Evolutionary conservation across 2,113 vertebrate species (phyloP), one percentile per base, ranked within the genome.

Genomic region (Onychostruthus taczanowskii): DNA sequence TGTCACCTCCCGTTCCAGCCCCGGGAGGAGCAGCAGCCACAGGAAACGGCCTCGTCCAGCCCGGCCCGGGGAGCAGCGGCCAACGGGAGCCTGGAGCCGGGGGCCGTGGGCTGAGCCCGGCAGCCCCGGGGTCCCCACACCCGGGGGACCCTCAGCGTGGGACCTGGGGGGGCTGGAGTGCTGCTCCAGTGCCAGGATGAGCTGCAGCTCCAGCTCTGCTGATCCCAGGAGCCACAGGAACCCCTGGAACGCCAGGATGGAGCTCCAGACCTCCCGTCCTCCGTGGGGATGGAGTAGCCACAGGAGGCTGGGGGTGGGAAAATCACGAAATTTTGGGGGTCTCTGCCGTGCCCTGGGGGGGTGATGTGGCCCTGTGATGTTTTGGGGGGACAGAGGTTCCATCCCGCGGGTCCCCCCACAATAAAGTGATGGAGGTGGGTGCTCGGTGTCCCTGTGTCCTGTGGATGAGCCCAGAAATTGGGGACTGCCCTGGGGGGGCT

Each of bases 31-130:
- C 84, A 77, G n/a, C 95, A 50, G 33, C 47, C 13, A 1, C 95
- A 97, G 63, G 94, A 94, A 68, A 5, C 74, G 0, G 6, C 66
- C 16, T 6, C 67, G 5, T 53, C 78, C 27, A 3, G 26, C 17
- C 44, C 31, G 1, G 19, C 85, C 35, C 33, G 23, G 6, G 87
- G 81, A 10, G 70, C 53, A 7, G 78, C 97, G 13, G 78, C 98
- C 79, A 98, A 98, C 87, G 98, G 98, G 56, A 98, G 96, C 68
- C 91, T 89, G 90, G 98, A 98, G n/a, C 73, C 88, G 0, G 21
- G 75, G 6, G 69, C 96, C 3, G 12, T 91, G 79, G 96, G 97
- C 95, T 98, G 98, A 98, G 94, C 61, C 50, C 15, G 20, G 49
- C 75, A 11, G 23, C 49, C 10, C 21, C 6, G 22, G 33, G 39